phyloP scores from a whole-genome alignment of 2,888 invertebrate species.

The Monopis laevigella region DNA sequence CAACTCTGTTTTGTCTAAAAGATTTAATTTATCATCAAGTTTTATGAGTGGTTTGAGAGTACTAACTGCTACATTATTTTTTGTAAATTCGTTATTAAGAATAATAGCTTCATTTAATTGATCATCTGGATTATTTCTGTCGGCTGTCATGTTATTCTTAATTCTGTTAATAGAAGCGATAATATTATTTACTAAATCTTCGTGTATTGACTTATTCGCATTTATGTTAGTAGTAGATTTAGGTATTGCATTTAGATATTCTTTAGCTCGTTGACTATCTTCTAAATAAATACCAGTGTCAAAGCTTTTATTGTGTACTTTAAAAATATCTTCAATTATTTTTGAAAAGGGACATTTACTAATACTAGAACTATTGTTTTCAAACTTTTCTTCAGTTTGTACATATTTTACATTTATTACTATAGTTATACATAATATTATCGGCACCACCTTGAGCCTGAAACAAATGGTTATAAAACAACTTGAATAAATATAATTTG shows the following conservation, averaged over 20 bases:
- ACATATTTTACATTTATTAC: constrained; percentile 23
- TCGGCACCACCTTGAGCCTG: background rate
- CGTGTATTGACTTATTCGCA: constrained; percentile 34
- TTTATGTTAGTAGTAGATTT: constrained; percentile 36
- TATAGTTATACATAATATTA: too few relatives aligned
- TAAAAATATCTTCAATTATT: constrained; percentile 56
- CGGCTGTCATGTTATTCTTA: constrained; percentile 40
- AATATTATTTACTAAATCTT: constrained; percentile 47
- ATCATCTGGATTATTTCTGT: constrained; percentile 23
- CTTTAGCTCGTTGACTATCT: constrained; percentile 61
- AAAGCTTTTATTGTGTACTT: constrained; percentile 37
- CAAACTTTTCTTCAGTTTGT: constrained; percentile 22
- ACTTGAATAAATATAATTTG: too few relatives aligned
- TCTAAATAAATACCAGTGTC: constrained; percentile 25
- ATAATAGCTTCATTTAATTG: constrained; percentile 52
- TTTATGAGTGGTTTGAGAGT: constrained; percentile 10
- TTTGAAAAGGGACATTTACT: constrained; percentile 42
- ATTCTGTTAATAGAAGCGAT: constrained; percentile 55
- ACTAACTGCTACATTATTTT: constrained; percentile 14
- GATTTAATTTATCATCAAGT: constrained; percentile 17
- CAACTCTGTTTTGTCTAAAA: constrained; percentile 4
- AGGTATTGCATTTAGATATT: constrained; percentile 68
- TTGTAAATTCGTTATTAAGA: constrained; percentile 26
- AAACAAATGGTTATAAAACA: constrained; percentile 3
- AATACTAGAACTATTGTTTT: constrained; percentile 12